Evolutionary conservation across 2,888 invertebrate genomes (phyloP).

Genomic region (Lasioglossum villosulum): DNA sequence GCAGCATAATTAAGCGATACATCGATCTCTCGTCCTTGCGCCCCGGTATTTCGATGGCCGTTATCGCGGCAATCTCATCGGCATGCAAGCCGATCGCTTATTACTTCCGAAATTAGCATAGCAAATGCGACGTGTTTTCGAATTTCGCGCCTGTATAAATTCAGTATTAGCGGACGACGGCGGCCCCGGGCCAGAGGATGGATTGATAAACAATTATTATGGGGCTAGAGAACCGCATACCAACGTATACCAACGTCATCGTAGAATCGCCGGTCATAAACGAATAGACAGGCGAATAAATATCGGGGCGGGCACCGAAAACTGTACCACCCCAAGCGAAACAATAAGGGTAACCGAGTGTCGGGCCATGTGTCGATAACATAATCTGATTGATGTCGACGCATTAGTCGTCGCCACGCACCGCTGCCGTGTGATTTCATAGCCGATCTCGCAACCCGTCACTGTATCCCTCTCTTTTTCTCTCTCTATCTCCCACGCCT

Average conservation of each 20-base stretch:
- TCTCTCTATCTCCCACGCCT: neutral
- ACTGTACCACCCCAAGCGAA: constrained; percentile 7
- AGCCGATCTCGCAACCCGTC: constrained; percentile 5
- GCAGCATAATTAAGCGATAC: constrained; percentile 52
- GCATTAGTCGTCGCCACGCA: constrained; percentile 42
- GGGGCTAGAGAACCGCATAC: neutral
- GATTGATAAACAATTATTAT: constrained; percentile 32
- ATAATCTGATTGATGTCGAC: constrained; percentile 35
- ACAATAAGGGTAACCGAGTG: constrained; percentile 23
- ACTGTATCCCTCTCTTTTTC: neutral
- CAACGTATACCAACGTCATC: neutral
- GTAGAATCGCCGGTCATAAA: neutral
- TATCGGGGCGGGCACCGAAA: neutral
- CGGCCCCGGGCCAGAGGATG: neutral
- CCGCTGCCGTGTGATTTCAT: constrained; percentile 39
- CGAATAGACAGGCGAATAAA: constrained; percentile 29
- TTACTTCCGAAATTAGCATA: constrained; percentile 57
- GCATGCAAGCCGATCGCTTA: constrained; percentile 60
- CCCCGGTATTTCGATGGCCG: constrained; percentile 33
- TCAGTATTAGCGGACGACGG: neutral
- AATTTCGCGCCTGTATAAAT: constrained; percentile 31
- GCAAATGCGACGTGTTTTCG: constrained; percentile 45
- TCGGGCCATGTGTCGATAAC: constrained; percentile 43
- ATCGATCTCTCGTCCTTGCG: constrained; percentile 45
- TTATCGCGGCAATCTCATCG: constrained; percentile 61